Evolutionary conservation across 1,140 invertebrate species (phyloP), one percentile per base, ranked within the genome.

Genomic region (Thrips palmi): DNA sequence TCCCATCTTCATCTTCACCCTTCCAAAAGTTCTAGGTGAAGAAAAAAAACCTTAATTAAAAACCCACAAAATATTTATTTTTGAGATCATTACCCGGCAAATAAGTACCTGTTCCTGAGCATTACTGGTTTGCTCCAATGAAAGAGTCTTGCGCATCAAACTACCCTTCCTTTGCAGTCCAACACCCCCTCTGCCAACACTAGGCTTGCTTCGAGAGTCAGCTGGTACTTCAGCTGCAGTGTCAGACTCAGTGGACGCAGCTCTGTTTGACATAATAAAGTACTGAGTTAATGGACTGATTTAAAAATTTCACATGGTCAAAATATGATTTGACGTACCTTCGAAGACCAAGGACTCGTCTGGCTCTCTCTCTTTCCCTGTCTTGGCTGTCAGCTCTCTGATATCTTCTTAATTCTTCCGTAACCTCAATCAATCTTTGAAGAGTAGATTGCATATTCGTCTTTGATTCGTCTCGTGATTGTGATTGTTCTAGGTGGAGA

Each of bases 111-210:
- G 49, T 60, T 64, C 45, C 59, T 63, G 33, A 61, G 57, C 11
- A n/a, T n/a, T n/a, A 34, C 64, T 60, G 11, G 71, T 77, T 51
- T 83, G 77, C 56, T 83, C 78, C 24, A 83, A 54, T 12, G 77
- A 82, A 14, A 82, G 53, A 56, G 73, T 76, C 49, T 79, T 81
- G 35, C 76, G 63, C 45, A 76, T 68, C 10, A 81, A 54, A 49
- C 65, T 67, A 40, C 68, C 65, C 49, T 67, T 68, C 35, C 42
- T 45, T 31, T 49, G 46, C 10, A 45, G 28, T 8, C 42, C 39
- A 27, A 37, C 36, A n/a, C n/a, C n/a, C n/a, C n/a, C n/a, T n/a
- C n/a, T n/a, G n/a, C n/a, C n/a, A n/a, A n/a, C n/a, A n/a, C n/a
- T n/a, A n/a, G n/a, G n/a, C n/a, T n/a, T n/a, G 14, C 50, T 51